These are phyloP conservation scores for Eueides isabella DNA, from an alignment of 1,140 invertebrate genomes.

Conservation along the genomic window DNA sequence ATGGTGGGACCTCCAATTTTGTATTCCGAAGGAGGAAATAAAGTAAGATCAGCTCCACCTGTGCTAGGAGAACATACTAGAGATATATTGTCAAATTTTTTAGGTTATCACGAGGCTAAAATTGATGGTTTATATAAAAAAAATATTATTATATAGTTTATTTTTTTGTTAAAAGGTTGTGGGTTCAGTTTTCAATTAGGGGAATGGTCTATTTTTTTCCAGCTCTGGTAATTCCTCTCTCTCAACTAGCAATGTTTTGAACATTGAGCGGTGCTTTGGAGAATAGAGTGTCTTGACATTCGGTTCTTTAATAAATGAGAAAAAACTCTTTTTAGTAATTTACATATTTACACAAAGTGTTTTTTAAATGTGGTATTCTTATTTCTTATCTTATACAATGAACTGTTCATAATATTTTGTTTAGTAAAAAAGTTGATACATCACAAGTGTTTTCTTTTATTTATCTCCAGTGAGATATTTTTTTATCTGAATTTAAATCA, in stretches of 20 bases:
- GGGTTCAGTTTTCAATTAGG: too few relatives aligned
- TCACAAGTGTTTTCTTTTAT: conserved; percentile 14
- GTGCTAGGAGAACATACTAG: conserved; percentile 93
- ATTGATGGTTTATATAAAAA: conserved; percentile 82
- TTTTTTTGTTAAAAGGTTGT: not conserved
- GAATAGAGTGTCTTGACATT: too few relatives aligned
- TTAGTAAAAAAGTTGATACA: not conserved
- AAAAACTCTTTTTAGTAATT: too few relatives aligned
- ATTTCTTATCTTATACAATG: not conserved
- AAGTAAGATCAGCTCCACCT: conserved; percentile 90
- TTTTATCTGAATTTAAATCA: not conserved
- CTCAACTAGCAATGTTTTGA: too few relatives aligned
- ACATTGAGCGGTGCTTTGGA: too few relatives aligned
- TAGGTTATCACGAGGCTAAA: conserved; percentile 86
- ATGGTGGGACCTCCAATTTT: conserved; percentile 93
- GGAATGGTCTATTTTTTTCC: too few relatives aligned
- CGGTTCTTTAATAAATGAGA: too few relatives aligned
- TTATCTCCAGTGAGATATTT: not conserved
- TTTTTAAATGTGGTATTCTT: not conserved
- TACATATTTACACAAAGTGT: not conserved
- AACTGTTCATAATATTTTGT: not conserved
- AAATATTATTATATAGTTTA: conserved; percentile 55
- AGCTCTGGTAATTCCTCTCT: too few relatives aligned
- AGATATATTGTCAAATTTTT: conserved; percentile 87
- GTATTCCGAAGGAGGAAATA: conserved; percentile 89